Percentiles rank a stretch among this genome's conserved stretches.
Conservation (phyloP, 2,888 invertebrate genomes). For the Drosophila yooni region DNA sequence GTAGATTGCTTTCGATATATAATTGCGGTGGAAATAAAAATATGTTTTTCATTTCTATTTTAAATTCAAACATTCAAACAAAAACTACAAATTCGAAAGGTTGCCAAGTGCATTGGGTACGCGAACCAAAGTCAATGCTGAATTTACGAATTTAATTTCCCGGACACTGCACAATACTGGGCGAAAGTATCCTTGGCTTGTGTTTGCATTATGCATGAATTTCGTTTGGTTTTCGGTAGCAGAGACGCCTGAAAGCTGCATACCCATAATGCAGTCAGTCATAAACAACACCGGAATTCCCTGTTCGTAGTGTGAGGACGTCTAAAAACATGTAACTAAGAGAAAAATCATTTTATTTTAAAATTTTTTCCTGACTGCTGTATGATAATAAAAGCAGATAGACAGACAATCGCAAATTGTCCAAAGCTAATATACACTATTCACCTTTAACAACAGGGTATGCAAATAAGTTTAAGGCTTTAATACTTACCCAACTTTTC, state of each 20-base stretch:
- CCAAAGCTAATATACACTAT: not conserved
- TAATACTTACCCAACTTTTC: slow-evolving; percentile 42
- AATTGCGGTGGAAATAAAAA: not conserved
- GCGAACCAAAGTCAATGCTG: not conserved
- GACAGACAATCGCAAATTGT: not conserved
- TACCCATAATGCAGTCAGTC: not conserved
- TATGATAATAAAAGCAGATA: not conserved
- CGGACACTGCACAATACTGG: slow-evolving; percentile 17
- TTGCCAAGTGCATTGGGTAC: slow-evolving; percentile 4
- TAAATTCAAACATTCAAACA: not conserved
- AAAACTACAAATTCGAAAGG: slow-evolving; percentile 7
- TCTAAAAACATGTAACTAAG: not conserved
- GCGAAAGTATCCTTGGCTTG: slow-evolving; percentile 59
- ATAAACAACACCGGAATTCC: not conserved
- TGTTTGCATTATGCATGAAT: slow-evolving; percentile 69
- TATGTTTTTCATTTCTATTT: not conserved
- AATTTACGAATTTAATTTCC: not conserved
- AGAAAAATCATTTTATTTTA: not conserved
- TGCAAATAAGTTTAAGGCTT: not conserved
- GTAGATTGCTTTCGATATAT: not conserved
- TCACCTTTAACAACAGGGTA: not conserved
- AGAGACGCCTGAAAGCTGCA: not conserved
- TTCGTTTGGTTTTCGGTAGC: slow-evolving; percentile 22
- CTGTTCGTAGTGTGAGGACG: not conserved
- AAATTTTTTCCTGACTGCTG: not conserved